Percentiles rank a stretch among this genome's conserved stretches.
phyloP scores from a whole-genome alignment of 2,888 invertebrate species.

The Leistus spinibarbis region DNA sequence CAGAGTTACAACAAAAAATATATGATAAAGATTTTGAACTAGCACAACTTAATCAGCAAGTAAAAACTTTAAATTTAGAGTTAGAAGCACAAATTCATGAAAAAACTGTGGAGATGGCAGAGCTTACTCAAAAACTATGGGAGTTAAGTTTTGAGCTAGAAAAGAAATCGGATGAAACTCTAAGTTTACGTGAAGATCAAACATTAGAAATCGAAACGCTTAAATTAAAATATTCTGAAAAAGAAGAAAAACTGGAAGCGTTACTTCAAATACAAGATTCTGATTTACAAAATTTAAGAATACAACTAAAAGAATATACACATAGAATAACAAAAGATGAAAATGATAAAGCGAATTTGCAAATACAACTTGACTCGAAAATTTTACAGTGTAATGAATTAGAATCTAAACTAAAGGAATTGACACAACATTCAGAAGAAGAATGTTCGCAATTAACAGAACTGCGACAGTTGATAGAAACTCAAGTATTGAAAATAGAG shows the following conservation, averaged over 20 bases:
- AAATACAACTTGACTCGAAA: constrained; percentile 57
- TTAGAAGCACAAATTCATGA: background rate
- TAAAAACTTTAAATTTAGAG: constrained; percentile 9
- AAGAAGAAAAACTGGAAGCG: constrained; percentile 49
- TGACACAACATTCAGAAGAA: constrained; percentile 62
- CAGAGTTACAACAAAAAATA: constrained; percentile 6
- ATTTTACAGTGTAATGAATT: constrained; percentile 60
- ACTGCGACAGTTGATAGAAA: constrained; percentile 67
- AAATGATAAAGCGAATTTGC: constrained; percentile 52
- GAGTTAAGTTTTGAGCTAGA: background rate
- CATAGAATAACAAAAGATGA: constrained; percentile 35
- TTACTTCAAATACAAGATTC: constrained; percentile 48
- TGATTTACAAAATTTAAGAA: constrained; percentile 48
- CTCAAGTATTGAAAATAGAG: constrained; percentile 75
- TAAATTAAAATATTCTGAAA: constrained; percentile 29
- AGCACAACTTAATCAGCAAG: constrained; percentile 16
- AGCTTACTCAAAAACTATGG: background rate
- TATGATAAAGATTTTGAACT: constrained; percentile 26
- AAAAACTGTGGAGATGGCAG: background rate
- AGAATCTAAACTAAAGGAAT: constrained; percentile 61
- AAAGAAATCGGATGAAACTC: background rate
- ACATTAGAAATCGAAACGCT: constrained; percentile 2
- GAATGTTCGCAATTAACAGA: constrained; percentile 63
- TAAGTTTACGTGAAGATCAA: background rate
- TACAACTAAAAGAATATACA: constrained; percentile 45